Evolutionary conservation across 2,113 vertebrate species (phyloP), one percentile per base, ranked within the genome.

Genomic region (Scophthalmus maximus): DNA sequence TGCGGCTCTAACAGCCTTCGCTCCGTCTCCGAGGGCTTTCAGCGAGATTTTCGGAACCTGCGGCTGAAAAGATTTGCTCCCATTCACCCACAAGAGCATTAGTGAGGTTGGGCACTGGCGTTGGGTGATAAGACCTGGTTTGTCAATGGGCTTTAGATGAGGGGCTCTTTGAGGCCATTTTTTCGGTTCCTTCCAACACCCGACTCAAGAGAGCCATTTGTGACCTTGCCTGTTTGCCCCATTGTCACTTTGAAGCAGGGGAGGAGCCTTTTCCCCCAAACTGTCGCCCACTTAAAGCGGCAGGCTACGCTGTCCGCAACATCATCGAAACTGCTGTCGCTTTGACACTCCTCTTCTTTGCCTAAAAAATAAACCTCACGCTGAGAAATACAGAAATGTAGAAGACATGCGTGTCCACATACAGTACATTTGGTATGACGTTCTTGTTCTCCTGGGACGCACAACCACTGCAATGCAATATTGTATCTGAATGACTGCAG

Each of bases 11-110:
- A 49, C 50, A 62, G 29, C 25, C 44, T 52, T 23, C 18, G 6
- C 60, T 60, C 55, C n/a, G 18, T 57, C 34, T 62, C 23, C 53
- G 30, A 30, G 20, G 20, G 27, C 32, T 81, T 65, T 29, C 51
- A 34, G 22, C 10, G 14, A 65, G 61, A 42, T 67, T 73, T 52
- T n/a, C 68, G 57, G 66, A 71, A 32, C 32, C 23, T 22, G 49
- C n/a, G n/a, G 60, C 70, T 67, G 70, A 46, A 49, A 53, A 77
- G 76, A 71, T 72, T 76, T 58, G 44, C 81, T 66, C 76, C 55
- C 71, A 72, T 68, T 76, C 71, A 79, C 57, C 76, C 71, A 72
- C 67, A 15, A 67, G 56, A 71, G 81, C 71, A 68, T 83, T 79
- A 79, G 61, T 4, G 67, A 72, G 76, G 71, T 62, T 20, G 57